Percentiles rank a stretch among this genome's conserved stretches.
phyloP scores from a whole-genome alignment of 2,113 vertebrate species.

The Ailurus styani region DNA sequence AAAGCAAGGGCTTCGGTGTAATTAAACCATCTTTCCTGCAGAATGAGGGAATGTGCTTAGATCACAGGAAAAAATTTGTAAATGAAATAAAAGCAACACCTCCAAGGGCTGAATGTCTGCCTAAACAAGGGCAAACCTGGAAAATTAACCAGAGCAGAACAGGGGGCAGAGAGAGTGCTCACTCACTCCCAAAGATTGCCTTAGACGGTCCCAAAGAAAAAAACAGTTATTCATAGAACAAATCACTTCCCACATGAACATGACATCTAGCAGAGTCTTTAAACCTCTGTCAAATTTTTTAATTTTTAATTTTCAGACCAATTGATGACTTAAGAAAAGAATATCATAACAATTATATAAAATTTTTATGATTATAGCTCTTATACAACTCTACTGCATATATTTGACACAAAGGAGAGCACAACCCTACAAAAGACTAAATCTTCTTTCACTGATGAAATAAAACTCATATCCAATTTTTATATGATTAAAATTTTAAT shows the following conservation, averaged over 20 bases:
- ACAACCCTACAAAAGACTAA: slow-evolving; percentile 67
- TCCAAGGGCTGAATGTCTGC: background rate
- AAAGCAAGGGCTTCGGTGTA: background rate
- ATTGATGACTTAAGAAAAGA: background rate
- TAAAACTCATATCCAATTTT: slow-evolving; percentile 85
- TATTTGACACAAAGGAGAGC: background rate
- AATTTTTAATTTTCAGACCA: slow-evolving; percentile 6
- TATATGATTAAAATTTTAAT: slow-evolving; percentile 85
- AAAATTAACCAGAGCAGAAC: background rate
- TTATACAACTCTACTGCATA: background rate
- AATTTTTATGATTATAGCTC: slow-evolving; percentile 3
- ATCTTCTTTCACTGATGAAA: slow-evolving; percentile 88
- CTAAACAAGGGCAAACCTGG: background rate
- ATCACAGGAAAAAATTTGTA: background rate
- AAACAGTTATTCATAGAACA: background rate
- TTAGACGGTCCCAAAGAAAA: background rate
- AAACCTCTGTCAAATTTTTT: slow-evolving; percentile 27
- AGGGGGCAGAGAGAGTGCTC: background rate
- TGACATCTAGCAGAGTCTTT: background rate
- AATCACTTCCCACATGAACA: slow-evolving; percentile 1
- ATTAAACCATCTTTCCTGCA: background rate
- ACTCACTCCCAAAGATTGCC: background rate
- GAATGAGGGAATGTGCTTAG: background rate
- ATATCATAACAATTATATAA: background rate
- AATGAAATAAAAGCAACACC: background rate